Evolutionary conservation across 2,113 vertebrate genomes (phyloP).

Genomic region (Phasianus colchicus): DNA sequence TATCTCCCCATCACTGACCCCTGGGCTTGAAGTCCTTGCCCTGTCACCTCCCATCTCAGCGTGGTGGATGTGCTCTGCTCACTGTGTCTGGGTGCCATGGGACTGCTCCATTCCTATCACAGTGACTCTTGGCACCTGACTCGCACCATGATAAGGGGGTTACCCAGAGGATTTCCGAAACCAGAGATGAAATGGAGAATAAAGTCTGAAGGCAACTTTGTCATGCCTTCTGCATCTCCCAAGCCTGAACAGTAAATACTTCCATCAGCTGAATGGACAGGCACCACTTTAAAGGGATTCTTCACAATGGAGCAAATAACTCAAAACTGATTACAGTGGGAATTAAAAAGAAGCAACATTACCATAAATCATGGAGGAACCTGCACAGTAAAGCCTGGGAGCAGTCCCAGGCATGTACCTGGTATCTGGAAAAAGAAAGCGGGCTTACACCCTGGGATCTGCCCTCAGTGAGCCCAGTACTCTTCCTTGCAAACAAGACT

Average conservation of each 20-base stretch:
- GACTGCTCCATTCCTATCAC: background rate
- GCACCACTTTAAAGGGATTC: background rate
- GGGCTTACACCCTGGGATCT: background rate
- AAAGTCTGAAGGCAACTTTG: background rate
- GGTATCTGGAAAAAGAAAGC: background rate
- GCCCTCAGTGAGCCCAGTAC: background rate
- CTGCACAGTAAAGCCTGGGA: background rate
- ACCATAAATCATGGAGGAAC: background rate
- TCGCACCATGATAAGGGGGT: background rate
- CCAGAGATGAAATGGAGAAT: background rate
- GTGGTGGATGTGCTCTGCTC: background rate
- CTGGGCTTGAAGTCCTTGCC: background rate
- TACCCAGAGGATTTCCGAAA: background rate
- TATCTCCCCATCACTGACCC: background rate
- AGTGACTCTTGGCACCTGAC: background rate
- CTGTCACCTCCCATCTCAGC: background rate
- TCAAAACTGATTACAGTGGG: background rate
- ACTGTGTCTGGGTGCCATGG: background rate
- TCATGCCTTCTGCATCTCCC: background rate
- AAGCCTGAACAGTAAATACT: background rate
- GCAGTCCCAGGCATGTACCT: background rate
- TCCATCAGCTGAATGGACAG: background rate
- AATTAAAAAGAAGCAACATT: background rate
- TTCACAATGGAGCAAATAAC: background rate
- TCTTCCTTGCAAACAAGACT: background rate